Evolutionary conservation across 1,140 invertebrate species (phyloP).

Genomic region (Leptonema lineaticorne): DNA sequence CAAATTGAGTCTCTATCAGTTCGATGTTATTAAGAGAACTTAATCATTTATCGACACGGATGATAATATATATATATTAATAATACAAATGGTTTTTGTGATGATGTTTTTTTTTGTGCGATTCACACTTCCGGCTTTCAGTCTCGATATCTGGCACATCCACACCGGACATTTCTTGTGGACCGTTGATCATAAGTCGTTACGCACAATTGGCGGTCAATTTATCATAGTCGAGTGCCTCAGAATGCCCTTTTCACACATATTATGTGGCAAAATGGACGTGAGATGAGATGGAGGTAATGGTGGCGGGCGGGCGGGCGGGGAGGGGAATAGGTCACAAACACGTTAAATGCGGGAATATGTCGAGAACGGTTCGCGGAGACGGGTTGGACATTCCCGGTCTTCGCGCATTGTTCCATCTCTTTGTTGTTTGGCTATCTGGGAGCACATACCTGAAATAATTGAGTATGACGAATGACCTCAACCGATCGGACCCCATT

Average conservation of each 20-base stretch:
- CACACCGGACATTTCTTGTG: no score
- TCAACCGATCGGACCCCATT: constrained; percentile 15
- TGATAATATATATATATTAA: no score
- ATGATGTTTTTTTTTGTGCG: no score
- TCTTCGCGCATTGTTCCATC: not conserved
- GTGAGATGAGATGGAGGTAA: not conserved
- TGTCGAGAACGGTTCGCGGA: no score
- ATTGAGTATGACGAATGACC: constrained; percentile 25
- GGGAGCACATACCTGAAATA: constrained; percentile 21
- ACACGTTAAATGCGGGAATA: no score
- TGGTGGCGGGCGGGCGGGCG: not conserved
- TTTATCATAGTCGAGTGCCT: constrained; percentile 13
- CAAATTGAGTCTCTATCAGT: no score
- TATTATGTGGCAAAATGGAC: not conserved
- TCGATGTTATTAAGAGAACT: no score
- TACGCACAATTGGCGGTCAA: constrained; percentile 13
- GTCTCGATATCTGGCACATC: no score
- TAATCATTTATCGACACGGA: no score
- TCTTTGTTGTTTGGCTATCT: constrained; percentile 2
- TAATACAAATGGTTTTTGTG: no score
- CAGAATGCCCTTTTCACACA: not conserved
- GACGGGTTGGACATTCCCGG: not conserved
- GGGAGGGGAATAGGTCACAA: no score
- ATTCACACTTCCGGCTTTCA: no score
- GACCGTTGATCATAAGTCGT: not conserved